phyloP scores from a whole-genome alignment of 2,113 vertebrate genomes.

The Geococcyx californianus region DNA sequence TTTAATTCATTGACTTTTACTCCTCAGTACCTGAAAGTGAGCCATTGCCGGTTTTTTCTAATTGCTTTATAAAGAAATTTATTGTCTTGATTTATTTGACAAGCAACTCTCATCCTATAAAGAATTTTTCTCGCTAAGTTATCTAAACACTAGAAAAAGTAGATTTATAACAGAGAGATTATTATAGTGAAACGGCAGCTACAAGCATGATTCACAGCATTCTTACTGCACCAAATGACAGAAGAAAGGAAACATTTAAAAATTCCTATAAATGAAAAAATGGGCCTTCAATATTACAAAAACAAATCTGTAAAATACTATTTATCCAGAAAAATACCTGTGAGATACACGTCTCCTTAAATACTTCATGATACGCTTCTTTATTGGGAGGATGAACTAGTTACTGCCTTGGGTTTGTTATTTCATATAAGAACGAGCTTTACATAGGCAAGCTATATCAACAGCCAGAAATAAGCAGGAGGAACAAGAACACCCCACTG shows the following conservation, averaged over 20 bases:
- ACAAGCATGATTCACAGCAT: neutral
- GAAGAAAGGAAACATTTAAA: neutral
- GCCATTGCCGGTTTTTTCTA: neutral
- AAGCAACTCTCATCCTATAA: neutral
- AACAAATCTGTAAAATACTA: neutral
- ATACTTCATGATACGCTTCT: neutral
- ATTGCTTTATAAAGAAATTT: neutral
- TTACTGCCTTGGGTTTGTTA: neutral
- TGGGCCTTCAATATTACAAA: neutral
- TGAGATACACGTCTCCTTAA: neutral
- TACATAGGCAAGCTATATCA: neutral
- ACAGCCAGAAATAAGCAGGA: slow-evolving; percentile 17
- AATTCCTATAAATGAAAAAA: neutral
- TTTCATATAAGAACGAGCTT: neutral
- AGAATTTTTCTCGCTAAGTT: neutral
- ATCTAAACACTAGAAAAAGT: neutral
- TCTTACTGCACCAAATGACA: neutral
- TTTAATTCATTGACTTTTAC: neutral
- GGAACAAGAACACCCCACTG: slow-evolving; percentile 40
- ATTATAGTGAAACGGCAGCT: neutral
- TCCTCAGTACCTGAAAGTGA: neutral
- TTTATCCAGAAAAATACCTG: neutral
- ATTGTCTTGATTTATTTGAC: slow-evolving; percentile 1
- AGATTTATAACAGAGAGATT: neutral
- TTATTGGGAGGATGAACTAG: neutral